Base-by-base conservation (phyloP, 2,888 invertebrate genomes). In the Drosophila neotestacea region DNA sequence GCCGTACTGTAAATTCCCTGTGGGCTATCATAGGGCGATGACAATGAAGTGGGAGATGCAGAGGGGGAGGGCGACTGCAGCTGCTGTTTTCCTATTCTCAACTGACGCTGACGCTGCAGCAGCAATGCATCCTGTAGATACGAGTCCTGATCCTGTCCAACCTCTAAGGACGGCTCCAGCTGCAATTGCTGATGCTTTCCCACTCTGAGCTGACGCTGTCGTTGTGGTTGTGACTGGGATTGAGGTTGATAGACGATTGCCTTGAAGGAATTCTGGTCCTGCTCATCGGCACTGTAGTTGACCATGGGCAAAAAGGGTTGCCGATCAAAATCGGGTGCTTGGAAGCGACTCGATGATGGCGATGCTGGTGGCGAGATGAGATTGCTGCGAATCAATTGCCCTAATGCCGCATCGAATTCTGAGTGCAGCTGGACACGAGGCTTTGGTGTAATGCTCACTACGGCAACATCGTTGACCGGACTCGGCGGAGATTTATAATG, bases 291-390 rank as follows among this genome's bases (percentile, higher is more conserved):
- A 75, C 92, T 93, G 63, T 93, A 93, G 44, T 92, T 94, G 16
- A 95, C 94, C 94, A 95, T 95, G 4, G 95, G 95, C 63, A 95
- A 93, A 86, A 95, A 95, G 1, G 95, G 95, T 85, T 94, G 94
- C 1, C 94, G 93, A 59, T 93, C 92, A 70, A 94, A 94, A 73
- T 94, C 78, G 9, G 92, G 91, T 4, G 92, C 85, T 62, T 91
- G 90, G 44, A 89, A 91, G 28, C 70, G 68, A 6, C 56, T 70
- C 6, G 30, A 22, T 22, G 22, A 22, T 22, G 22, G 3, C 22
- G 22, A 32, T 32, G 46, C 34, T 46, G 77, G 38, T 0, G 81
- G 70, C 4, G 90, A 90, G 63, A 91, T 90, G 16, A 90, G 88
- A 61, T 92, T 92, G 70, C 91, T 90, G 66, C 94, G 92, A 6